Conservation (phyloP, 2,888 invertebrate species). For the Prenolepis imparis region DNA sequence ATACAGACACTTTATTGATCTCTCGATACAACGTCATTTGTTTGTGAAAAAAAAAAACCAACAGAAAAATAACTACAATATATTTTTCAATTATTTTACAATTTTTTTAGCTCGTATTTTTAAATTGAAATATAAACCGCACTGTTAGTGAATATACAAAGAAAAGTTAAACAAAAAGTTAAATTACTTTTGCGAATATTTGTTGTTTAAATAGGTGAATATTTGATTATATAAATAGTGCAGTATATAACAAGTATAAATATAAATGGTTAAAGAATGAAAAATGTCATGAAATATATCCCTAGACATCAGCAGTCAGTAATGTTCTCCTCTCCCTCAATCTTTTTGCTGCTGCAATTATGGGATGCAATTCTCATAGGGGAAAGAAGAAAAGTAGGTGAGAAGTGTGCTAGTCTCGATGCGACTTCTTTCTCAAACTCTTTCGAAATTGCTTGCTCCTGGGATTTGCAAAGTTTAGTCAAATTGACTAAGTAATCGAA, state of each 20-base stretch:
- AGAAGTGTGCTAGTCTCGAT: conserved; percentile 13
- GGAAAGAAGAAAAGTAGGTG: conserved; percentile 30
- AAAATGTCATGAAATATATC: conserved; percentile 13
- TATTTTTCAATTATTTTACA: not conserved
- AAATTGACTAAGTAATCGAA: conserved; percentile 51
- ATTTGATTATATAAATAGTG: not conserved
- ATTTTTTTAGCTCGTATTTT: not conserved
- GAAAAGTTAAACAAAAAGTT: not conserved
- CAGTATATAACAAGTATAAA: not conserved
- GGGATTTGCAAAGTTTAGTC: conserved; percentile 60
- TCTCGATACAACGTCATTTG: conserved; percentile 58
- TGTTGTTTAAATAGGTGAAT: conserved; percentile 1
- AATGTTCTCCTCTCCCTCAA: not conserved
- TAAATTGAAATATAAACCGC: not conserved
- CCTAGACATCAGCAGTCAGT: not conserved
- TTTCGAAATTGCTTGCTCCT: conserved; percentile 57
- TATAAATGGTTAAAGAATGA: not conserved
- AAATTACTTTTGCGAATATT: not conserved
- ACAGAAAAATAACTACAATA: not conserved
- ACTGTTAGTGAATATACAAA: not conserved
- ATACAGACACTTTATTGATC: conserved; percentile 73
- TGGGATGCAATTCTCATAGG: conserved; percentile 6
- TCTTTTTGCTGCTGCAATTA: not conserved
- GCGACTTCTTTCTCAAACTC: conserved; percentile 56
- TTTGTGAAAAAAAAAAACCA: not conserved